phyloP scores from a whole-genome alignment of 2,797 vertebrate species.

The Urosaurus nigricauda region DNA sequence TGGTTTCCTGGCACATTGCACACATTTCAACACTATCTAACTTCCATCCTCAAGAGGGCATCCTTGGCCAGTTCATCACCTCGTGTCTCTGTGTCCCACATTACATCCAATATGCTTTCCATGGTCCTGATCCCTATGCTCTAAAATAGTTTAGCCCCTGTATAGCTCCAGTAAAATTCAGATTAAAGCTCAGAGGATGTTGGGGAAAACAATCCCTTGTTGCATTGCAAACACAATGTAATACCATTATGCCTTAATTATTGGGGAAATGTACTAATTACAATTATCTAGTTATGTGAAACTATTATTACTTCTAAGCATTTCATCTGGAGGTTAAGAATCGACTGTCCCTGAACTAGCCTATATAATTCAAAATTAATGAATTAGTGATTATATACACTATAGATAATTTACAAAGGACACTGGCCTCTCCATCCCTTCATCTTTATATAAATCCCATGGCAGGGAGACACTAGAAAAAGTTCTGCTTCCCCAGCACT shows the following conservation, averaged over 20 bases:
- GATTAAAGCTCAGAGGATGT: too few relatives aligned
- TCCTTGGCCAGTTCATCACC: too few relatives aligned
- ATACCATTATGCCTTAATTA: background rate
- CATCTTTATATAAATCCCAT: background rate
- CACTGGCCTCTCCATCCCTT: background rate
- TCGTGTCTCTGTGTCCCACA: too few relatives aligned
- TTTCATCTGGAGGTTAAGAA: background rate
- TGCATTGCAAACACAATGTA: background rate
- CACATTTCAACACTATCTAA: too few relatives aligned
- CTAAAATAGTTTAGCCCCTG: too few relatives aligned
- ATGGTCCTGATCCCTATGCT: too few relatives aligned
- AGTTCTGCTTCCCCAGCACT: conserved; percentile 4
- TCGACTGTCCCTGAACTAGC: background rate
- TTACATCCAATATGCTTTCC: too few relatives aligned
- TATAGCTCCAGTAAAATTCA: too few relatives aligned
- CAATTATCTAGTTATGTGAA: background rate
- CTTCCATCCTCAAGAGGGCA: too few relatives aligned
- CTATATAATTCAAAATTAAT: background rate
- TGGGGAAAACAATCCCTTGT: background rate
- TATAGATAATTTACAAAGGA: background rate
- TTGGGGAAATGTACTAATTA: background rate
- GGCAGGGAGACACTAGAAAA: background rate
- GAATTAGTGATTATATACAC: background rate
- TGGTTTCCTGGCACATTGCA: too few relatives aligned
- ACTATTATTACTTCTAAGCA: background rate